phyloP scores from a whole-genome alignment of 2,797 vertebrate species.

The Australoheros facetus region DNA sequence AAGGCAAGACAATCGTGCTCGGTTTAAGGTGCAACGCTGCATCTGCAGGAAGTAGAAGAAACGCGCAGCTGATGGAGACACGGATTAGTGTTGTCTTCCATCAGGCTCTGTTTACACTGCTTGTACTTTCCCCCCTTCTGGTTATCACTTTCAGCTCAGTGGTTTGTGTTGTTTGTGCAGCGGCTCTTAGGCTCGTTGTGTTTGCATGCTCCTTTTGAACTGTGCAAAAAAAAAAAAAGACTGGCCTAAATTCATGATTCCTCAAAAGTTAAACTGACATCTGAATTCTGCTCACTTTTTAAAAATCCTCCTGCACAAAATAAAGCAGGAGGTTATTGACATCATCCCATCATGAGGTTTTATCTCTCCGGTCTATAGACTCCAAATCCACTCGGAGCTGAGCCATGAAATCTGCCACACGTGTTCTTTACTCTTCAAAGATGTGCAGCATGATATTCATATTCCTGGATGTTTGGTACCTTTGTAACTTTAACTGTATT shows the following conservation, averaged over 20 bases:
- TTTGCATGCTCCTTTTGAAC: constrained; percentile 31
- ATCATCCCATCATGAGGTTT: too few species aligned
- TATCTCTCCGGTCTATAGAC: too few species aligned
- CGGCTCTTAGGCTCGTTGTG: constrained; percentile 41
- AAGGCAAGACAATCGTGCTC: constrained; percentile 41
- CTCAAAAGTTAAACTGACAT: constrained; percentile 45
- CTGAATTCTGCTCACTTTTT: neutral
- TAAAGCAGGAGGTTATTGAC: too few species aligned
- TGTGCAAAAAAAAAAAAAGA: neutral
- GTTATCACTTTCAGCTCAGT: constrained; percentile 52
- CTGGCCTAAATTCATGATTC: constrained; percentile 36
- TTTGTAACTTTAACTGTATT: too few species aligned
- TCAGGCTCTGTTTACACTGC: neutral
- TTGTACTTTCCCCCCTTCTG: constrained; percentile 25
- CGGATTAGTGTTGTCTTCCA: constrained; percentile 55
- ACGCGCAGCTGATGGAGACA: constrained; percentile 30
- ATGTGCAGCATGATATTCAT: too few species aligned
- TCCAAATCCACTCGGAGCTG: too few species aligned
- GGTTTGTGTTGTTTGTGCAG: constrained; percentile 36
- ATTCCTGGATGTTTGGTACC: too few species aligned
- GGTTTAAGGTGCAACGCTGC: constrained; percentile 49
- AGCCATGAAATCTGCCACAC: too few species aligned
- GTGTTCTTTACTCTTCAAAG: too few species aligned
- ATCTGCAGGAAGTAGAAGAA: constrained; percentile 25
- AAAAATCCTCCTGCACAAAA: too few species aligned